Conservation (phyloP, 1,140 invertebrate genomes). For the Apis florea region DNA sequence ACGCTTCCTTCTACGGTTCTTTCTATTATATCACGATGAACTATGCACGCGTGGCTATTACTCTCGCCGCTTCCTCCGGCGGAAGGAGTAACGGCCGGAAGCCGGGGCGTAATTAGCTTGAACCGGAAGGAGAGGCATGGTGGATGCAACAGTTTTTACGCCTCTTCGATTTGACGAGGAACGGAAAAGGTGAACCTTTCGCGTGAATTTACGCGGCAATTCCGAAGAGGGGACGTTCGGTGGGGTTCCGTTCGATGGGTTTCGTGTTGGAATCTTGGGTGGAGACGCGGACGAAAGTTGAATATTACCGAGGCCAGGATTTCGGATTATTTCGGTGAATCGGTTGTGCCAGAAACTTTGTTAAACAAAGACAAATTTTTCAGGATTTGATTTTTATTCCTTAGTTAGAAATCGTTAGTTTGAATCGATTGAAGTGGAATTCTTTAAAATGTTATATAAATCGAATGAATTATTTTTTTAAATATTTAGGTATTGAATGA, state of each 20-base stretch:
- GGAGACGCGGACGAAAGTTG: too few species aligned
- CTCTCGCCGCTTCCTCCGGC: slow-evolving; percentile 21
- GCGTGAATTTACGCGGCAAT: neutral
- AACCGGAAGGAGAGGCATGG: neutral
- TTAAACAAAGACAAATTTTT: too few species aligned
- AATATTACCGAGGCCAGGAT: too few species aligned
- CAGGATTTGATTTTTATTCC: too few species aligned
- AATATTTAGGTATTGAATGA: too few species aligned
- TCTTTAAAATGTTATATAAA: too few species aligned
- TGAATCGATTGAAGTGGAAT: too few species aligned
- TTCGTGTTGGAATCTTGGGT: neutral
- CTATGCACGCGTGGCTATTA: slow-evolving; percentile 27
- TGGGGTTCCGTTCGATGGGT: neutral
- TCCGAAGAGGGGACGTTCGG: neutral
- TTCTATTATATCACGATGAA: slow-evolving; percentile 25
- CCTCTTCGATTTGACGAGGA: neutral
- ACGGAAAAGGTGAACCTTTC: neutral
- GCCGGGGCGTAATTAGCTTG: slow-evolving; percentile 13
- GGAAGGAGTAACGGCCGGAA: slow-evolving; percentile 35
- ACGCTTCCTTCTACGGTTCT: slow-evolving; percentile 3
- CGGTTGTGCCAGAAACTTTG: too few species aligned
- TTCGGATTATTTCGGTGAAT: too few species aligned
- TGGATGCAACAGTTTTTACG: neutral
- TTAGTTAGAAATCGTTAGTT: too few species aligned
- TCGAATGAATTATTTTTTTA: too few species aligned